Percentiles rank a stretch among this genome's conserved stretches.
These are phyloP conservation scores for Myotis brandtii DNA, from an alignment of 2,113 vertebrate species.

Conservation along the genomic window DNA sequence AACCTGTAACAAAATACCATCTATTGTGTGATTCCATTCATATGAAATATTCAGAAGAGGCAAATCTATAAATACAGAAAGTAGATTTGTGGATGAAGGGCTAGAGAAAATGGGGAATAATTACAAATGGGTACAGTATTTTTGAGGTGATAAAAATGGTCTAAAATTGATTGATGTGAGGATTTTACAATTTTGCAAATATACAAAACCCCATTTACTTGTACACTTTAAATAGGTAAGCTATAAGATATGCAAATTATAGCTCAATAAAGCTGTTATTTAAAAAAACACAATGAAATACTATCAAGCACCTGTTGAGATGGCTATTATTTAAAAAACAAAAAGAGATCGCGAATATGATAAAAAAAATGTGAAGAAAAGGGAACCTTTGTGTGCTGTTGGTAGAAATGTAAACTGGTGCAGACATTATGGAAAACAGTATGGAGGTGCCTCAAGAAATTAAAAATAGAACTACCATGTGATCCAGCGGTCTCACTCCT, in stretches of 20 bases:
- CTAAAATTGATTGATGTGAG: background rate
- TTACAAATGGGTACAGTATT: background rate
- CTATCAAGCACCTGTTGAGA: too few species aligned
- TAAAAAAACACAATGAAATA: too few species aligned
- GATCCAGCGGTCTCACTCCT: background rate
- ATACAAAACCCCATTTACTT: background rate
- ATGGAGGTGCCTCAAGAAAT: background rate
- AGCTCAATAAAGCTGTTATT: background rate
- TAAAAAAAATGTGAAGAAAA: background rate
- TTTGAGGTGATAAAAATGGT: slow-evolving; percentile 1
- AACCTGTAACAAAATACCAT: background rate
- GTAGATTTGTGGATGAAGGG: background rate
- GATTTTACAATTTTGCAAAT: slow-evolving; percentile 8
- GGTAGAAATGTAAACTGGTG: background rate
- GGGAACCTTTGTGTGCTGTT: background rate
- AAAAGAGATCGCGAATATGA: background rate
- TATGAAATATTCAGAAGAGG: background rate
- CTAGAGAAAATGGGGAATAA: background rate
- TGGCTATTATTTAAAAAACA: background rate
- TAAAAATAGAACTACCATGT: background rate
- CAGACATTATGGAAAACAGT: background rate
- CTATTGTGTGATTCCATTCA: background rate
- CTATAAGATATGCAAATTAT: background rate
- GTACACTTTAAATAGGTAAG: background rate
- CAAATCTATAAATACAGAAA: background rate